phyloP scores from a whole-genome alignment of 2,113 vertebrate genomes.

The Varanus komodoensis region DNA sequence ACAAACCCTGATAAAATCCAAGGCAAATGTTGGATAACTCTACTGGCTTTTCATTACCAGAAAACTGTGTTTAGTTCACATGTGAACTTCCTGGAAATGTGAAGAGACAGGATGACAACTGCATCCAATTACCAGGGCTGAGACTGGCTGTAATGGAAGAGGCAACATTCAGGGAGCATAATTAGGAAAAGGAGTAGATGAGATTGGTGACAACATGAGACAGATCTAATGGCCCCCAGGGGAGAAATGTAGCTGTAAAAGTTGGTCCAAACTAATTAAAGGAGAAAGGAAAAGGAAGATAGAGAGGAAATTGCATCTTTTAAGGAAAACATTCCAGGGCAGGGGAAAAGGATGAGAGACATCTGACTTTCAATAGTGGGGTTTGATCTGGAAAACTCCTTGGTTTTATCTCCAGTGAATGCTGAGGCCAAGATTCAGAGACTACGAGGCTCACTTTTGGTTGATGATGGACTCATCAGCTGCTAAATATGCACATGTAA shows the following conservation, averaged over 20 bases:
- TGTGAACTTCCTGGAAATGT: conserved; percentile 8
- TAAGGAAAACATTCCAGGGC: neutral
- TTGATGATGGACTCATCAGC: neutral
- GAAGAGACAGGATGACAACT: conserved; percentile 29
- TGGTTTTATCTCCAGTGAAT: neutral
- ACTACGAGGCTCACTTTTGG: neutral
- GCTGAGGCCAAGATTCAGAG: neutral
- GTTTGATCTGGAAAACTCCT: neutral
- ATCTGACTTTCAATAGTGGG: rapidly evolving
- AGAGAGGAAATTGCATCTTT: conserved; percentile 5
- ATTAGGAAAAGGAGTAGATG: neutral
- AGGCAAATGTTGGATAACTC: neutral
- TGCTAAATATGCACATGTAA: neutral
- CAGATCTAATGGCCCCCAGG: neutral
- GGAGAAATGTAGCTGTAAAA: neutral
- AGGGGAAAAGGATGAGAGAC: neutral
- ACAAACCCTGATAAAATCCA: neutral
- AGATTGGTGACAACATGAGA: conserved; percentile 12
- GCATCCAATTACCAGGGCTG: conserved; percentile 18
- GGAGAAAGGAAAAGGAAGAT: conserved; percentile 34
- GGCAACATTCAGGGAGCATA: conserved; percentile 1
- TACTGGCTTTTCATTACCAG: neutral
- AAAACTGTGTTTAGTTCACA: neutral
- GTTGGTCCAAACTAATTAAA: conserved; percentile 21
- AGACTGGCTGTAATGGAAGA: conserved; percentile 2